Evolutionary conservation across 2,888 invertebrate species (phyloP).

Genomic region (Chymomyza amoena): DNA sequence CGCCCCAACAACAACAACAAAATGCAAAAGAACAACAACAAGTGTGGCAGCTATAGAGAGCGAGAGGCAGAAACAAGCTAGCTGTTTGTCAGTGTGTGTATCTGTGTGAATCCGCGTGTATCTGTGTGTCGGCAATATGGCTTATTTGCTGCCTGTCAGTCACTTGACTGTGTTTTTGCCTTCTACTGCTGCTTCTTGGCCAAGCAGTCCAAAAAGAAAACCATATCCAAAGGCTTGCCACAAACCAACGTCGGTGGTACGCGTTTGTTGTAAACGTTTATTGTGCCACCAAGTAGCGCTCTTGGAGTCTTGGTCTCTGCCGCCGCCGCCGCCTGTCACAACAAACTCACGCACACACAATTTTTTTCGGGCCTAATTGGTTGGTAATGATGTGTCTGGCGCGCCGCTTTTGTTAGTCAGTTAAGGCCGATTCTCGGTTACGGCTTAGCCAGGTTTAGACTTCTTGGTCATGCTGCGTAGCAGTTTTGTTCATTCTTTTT

Average conservation of each 20-base stretch:
- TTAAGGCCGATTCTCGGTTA: constrained; percentile 22
- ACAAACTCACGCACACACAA: constrained; percentile 36
- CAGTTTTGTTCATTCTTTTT: constrained; percentile 23
- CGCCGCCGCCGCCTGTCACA: neutral
- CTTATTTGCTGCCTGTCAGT: constrained; percentile 63
- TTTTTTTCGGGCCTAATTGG: constrained; percentile 64
- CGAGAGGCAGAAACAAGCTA: constrained; percentile 13
- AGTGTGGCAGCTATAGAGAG: neutral
- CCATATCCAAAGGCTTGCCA: neutral
- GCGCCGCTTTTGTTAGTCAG: constrained; percentile 67
- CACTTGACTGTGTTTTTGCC: neutral
- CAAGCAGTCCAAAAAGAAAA: neutral
- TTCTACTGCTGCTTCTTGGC: neutral
- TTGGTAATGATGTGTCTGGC: constrained; percentile 72
- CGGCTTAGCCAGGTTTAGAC: neutral
- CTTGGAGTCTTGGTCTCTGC: neutral
- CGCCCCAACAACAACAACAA: constrained; percentile 1
- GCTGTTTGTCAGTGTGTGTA: neutral
- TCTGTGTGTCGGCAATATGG: constrained; percentile 42
- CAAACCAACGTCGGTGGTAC: constrained; percentile 22
- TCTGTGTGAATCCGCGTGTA: neutral
- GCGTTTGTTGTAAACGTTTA: constrained; percentile 62
- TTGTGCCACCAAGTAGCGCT: constrained; percentile 58
- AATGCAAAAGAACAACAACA: constrained; percentile 4
- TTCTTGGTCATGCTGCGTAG: constrained; percentile 50